Evolutionary conservation across 2,888 invertebrate species (phyloP), one percentile per base, ranked within the genome.

Genomic region (Mesorhabditis spiculigera): DNA sequence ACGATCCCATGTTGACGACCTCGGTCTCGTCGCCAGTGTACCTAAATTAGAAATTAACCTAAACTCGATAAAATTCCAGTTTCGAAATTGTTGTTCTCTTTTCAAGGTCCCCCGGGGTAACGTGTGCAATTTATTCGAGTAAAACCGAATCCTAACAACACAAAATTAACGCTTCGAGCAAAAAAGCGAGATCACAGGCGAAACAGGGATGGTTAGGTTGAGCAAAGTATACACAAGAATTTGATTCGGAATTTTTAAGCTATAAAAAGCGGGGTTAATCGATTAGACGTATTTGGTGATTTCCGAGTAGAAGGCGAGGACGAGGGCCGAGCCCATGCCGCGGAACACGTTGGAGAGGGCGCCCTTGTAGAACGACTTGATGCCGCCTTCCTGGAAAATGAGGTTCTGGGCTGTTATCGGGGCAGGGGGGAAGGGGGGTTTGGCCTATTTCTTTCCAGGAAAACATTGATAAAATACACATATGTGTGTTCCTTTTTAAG

Each of bases 1-100:
- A 98, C 4, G 96, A 97, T 74, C 95, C 96, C 85, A 97, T 89
- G 89, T 98, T 98, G 82, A 83, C 77, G 10, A 83, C 79, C 67
- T 82, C 78, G 28, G 78, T 76, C 68, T 80, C 75, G 4, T 73
- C 71, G 43, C 84, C 84, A 10, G 82, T 80, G 69, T 76, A 79
- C 69, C 83, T 83, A 50, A 50, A 50, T n/a, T 13, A 13, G 2
- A n/a, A 50, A 50, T 50, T 50, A 13, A 10, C 58, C 58, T 50
- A 50, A 10, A 13, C n/a, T 50, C 58, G 2, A 50, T 50, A 10
- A n/a, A 28, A 50, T 50, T 50, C n/a, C n/a, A 1, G 58, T n/a
- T 13, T 50, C n/a, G 58, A 50, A n/a, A 13, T 50, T 50, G 8
- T 50, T n/a, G 8, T 50, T 50, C n/a, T 50, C n/a, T 50, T 50